Base-by-base conservation (phyloP, 2,888 invertebrate species). In the Corythucha ciliata region DNA sequence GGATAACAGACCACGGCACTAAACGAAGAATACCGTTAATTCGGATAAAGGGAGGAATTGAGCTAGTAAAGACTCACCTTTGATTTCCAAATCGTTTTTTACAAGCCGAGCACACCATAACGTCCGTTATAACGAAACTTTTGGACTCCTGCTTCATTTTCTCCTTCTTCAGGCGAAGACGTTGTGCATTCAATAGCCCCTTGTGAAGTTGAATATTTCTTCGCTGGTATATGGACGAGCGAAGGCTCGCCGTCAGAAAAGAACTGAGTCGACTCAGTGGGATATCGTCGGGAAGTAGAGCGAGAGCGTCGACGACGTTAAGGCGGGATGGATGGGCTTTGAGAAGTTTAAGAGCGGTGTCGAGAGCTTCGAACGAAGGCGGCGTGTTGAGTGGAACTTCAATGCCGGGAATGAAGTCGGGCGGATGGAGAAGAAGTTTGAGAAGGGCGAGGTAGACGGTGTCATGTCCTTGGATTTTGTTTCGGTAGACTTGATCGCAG, bases 1-100 rank as follows among this genome's bases (percentile, higher is more conserved):
- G 93, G 89, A 69, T 87, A 89, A 40, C 92, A 76, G 5, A 92
- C 89, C 69, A 96, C 89, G 21, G 94, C 93, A 72, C 91, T 84
- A 70, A 58, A 76, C 72, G 26, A 36, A 36, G 48, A 45, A 33
- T 18, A 52, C n/a, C 14, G 29, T 14, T 10, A 24, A 16, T 40
- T 12, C 14, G 10, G 14, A 36, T 14, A 14, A 14, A 8, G 36
- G 7, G 14, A 14, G 36, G 7, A 36, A 14, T 7, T 12, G 8
- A 29, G 12, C 29, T 29, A 20, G 39, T 39, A 48, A 16, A 47
- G 40, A 54, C 53, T 59, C 65, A 83, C 84, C 83, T 90, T 71
- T 89, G 87, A 69, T 88, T 89, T 16, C 86, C 85, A 69, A 97
- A 94, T 50, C 89, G 77, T 66, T 96, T 96, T 66, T 83, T 88